These are phyloP conservation scores for Norana najaformis DNA, from an alignment of 2,888 invertebrate genomes.

Conservation along the genomic window DNA sequence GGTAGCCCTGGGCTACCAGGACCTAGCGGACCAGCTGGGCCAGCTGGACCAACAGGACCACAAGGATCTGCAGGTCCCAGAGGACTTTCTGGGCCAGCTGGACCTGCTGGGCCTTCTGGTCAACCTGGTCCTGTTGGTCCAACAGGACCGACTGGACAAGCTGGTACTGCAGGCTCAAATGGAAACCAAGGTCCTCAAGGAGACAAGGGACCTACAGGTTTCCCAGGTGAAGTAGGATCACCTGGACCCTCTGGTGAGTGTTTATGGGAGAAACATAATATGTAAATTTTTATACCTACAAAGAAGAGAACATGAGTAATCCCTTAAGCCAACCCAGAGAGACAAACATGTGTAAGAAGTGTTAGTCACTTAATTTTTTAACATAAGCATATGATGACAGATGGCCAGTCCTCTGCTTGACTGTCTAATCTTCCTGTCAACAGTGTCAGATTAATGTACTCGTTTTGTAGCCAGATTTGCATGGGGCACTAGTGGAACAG, in stretches of 20 bases:
- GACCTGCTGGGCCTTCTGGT: conserved; percentile 33
- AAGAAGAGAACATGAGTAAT: background rate
- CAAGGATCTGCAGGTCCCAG: conserved; percentile 33
- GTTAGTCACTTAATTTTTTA: too few species aligned
- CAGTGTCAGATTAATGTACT: too few species aligned
- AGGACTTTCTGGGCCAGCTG: conserved; percentile 33
- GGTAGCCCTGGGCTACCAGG: conserved; percentile 36
- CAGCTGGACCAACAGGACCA: conserved; percentile 27
- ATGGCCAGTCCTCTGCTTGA: background rate
- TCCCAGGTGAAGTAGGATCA: conserved; percentile 31
- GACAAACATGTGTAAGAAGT: background rate
- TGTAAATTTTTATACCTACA: background rate
- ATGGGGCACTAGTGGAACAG: background rate
- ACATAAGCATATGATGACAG: background rate
- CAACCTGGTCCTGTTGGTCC: conserved; percentile 29
- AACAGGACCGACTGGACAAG: conserved; percentile 34
- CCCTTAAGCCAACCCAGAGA: background rate
- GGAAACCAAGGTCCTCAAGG: conserved; percentile 28
- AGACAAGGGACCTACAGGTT: conserved; percentile 30
- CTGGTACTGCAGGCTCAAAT: conserved; percentile 26
- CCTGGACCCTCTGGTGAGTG: conserved; percentile 30
- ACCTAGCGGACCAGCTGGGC: conserved; percentile 30
- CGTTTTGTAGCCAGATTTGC: background rate
- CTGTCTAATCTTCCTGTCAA: too few species aligned
- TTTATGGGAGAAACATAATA: background rate